Evolutionary conservation across 30 jellyfish, hydroid and myxozoan genomes (phyloP), one percentile per base, ranked within the genome.

Genomic region (Rhopilema esculentum): DNA sequence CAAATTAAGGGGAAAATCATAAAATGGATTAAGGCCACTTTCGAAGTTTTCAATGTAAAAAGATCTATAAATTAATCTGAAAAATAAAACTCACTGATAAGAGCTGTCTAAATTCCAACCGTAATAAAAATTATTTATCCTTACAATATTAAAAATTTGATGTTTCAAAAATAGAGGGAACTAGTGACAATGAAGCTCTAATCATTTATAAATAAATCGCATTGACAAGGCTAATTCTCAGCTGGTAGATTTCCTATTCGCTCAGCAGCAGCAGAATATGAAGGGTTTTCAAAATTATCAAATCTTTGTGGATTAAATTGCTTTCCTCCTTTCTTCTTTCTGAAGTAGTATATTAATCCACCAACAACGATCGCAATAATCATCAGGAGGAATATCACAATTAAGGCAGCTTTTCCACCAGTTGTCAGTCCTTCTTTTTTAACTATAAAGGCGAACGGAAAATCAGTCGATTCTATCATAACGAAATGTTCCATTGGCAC

Each of bases 391-490:
- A 94, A 94, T 32, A 94, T 40, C 28, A 94, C 94, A 64, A 94
- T 71, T 63, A 94, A 72, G 8, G 97, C 97, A 1, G 85, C 88
- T 84, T 94, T 94, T 49, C 97, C 97, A 27, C 96, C 97, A 48
- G 30, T 66, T n/a, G 98, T 88, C 19, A 94, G 78, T 0, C 98
- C 98, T 29, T 75, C 86, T 28, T 65, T 69, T n/a, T 53, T 32
- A 67, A 79, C 87, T 88, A 86, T 30, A 18, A 52, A 71, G 27
- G 26, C 29, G 7, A 66, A 24, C 21, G 21, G 29, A 76, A 1
- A 27, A 48, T 66, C 22, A n/a, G n/a, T n/a, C n/a, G n/a, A n/a
- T n/a, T n/a, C n/a, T n/a, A n/a, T n/a, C n/a, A n/a, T n/a, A n/a
- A n/a, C n/a, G n/a, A n/a, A n/a, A n/a, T n/a, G n/a, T n/a, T n/a